phyloP scores from a whole-genome alignment of 2,888 invertebrate genomes.

The Mystacides longicornis region DNA sequence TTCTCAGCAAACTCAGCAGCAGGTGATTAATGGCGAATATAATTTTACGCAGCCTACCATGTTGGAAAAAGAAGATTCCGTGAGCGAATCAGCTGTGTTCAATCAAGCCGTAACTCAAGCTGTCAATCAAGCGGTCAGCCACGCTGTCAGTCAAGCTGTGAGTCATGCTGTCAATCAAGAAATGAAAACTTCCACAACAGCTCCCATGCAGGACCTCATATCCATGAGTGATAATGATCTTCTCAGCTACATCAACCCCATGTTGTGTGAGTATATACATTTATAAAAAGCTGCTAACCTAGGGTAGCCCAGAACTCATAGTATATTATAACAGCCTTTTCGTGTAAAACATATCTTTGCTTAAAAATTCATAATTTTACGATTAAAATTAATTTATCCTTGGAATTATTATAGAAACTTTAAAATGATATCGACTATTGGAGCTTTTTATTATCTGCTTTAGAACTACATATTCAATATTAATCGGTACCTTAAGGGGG shows the following conservation, averaged over 20 bases:
- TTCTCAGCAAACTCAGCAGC: slow-evolving; percentile 33
- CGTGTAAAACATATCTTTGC: too few species aligned
- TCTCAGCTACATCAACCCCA: slow-evolving; percentile 79
- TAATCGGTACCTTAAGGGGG: too few species aligned
- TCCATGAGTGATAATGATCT: slow-evolving; percentile 84
- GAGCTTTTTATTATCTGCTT: too few species aligned
- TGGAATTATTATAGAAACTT: too few species aligned
- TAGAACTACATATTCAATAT: too few species aligned
- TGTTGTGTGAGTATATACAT: neutral
- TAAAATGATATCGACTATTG: too few species aligned
- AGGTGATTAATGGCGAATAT: slow-evolving; percentile 28
- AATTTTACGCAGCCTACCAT: slow-evolving; percentile 27
- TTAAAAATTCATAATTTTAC: too few species aligned
- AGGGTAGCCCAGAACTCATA: too few species aligned
- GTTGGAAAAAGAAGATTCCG: slow-evolving; percentile 32
- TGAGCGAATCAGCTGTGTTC: slow-evolving; percentile 39
- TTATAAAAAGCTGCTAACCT: too few species aligned
- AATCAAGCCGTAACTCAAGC: slow-evolving; percentile 49
- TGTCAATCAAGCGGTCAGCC: slow-evolving; percentile 43
- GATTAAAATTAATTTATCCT: too few species aligned
- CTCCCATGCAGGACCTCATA: slow-evolving; percentile 65
- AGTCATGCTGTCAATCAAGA: slow-evolving; percentile 46
- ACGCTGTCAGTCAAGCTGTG: slow-evolving; percentile 37
- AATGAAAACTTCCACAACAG: slow-evolving; percentile 45
- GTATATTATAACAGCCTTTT: too few species aligned